Evolutionary conservation across 2,797 vertebrate species (phyloP).

Genomic region (Amblyraja radiata): DNA sequence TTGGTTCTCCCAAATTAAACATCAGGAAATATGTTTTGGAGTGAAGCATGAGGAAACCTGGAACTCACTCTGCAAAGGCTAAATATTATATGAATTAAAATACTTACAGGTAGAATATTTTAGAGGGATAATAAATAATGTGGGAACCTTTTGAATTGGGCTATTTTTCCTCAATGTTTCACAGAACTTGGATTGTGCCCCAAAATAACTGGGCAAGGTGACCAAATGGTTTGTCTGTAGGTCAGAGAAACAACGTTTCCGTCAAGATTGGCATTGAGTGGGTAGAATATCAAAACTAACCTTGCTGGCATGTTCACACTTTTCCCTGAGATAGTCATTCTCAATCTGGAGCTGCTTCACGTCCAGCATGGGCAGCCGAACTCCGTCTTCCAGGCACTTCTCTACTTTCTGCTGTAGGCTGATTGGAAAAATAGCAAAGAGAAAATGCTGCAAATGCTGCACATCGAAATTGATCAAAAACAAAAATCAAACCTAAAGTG

Average conservation of each 20-base stretch:
- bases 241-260: no score
- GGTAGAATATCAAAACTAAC: conserved; percentile 51
- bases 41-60: background rate
- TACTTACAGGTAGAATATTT: no score
- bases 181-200: background rate
- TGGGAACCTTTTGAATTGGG: background rate
- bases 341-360: conserved; percentile 82
- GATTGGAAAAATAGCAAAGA: conserved; percentile 39
- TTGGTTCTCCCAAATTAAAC: no score
- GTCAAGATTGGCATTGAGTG: background rate
- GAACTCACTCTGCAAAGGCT: background rate
- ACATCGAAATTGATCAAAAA: no score
- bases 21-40: background rate
- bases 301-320: conserved; percentile 71
- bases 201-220: background rate
- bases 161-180: background rate
- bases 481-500: no score
- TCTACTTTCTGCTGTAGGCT: conserved; percentile 90
- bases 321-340: conserved; percentile 71
- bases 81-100: background rate
- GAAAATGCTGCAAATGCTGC: background rate
- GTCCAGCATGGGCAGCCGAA: conserved; percentile 81
- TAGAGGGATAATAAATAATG: no score
- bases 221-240: background rate
- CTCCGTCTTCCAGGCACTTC: conserved; percentile 84